Base-by-base conservation (phyloP, 2,113 vertebrate genomes). In the Oncorhynchus kisutch region DNA sequence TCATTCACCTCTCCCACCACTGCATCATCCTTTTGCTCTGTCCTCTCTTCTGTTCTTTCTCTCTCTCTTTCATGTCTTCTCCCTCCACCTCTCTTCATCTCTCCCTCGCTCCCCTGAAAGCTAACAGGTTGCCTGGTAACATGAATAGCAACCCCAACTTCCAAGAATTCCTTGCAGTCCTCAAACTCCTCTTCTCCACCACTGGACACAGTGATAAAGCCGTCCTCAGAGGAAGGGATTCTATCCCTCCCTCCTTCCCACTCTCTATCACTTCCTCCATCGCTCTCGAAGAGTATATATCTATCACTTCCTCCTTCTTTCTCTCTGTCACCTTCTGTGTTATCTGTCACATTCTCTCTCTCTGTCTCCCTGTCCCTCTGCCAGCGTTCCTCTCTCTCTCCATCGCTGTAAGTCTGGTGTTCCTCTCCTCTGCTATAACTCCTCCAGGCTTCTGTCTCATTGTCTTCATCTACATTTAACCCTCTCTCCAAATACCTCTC, bases 121-220 rank as follows among this genome's bases (percentile, higher is more conserved):
- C 20, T 60, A 29, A 8, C 39, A 74, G 84, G 59, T 71, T 85
- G 67, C 31, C 16, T 18, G 12, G 25, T 54, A 62, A 62, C 14
- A 18, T 85, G 60, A 24, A 59, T 1, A 13, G 67, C 2, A 34
- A 27, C 31, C 65, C 72, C 80, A 73, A 57, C 74, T 31, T 89
- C 88, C 85, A 70, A 89, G 77, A 80, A 91, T 48, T 93, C 90
- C 59, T 73, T 83, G 80, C 87, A 92, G 78, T 93, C 92, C 79
- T 88, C 74, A 78, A 92, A 91, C 11, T 90, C 84, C 29, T 90
- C 85, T 29, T 92, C 91, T 24, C 80, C 88, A 6, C 92, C 83
- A 51, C 92, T 92, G 64, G 92, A 93, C 65, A 92, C 64, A 0
- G 89, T 92, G n/a, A 92, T 80, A 68, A 90, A 91, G 5, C 84